Base-by-base conservation (phyloP, 1,140 invertebrate species). In the Aphaenogaster rudis region DNA sequence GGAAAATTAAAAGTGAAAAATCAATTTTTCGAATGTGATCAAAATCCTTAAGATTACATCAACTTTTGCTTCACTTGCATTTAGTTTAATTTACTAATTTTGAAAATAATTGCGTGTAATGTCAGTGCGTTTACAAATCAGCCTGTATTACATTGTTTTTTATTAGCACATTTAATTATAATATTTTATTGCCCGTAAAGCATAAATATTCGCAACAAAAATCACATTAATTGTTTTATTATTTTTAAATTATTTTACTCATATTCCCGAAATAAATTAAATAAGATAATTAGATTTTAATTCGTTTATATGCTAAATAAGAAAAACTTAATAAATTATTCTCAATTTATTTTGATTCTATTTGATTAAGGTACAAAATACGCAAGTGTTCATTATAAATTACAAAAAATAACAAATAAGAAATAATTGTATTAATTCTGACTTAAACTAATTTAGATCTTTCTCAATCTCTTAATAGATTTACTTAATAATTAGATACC, bases 321-420 rank as follows among this genome's bases (percentile, higher is more conserved):
- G 9, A 36, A 36, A 15, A 52, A 52, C 1, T 71, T 50, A 33
- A 72, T 50, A 72, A 74, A 39, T 74, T 39, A 57, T 57, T 57
- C 2, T 74, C 5, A 0, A 54, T 57, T 39, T 8, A 15, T 39
- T 74, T 57, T 7, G 3, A 74, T n/a, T 54, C 33, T 72, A 66
- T 39, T 54, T 39, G 0, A 54, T 28, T 54, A 21, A 74, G 21
- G 42, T 39, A 54, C 8, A 52, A 72, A 72, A 36, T 39, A 21
- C 4, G 2, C 17, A 57, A 57, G 5, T 57, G n/a, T 13, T 74
- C 3, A 15, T 57, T 39, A 74, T 2, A 57, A 74, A 57, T 57
- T 42, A 57, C 3, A 3, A 7, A 0, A 6, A 54, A 59, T 59
- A 21, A 36, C 21, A 57, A 39, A 39, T 39, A 64, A 39, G n/a